Conservation (phyloP, 92 coral and sea anemone genomes). For the Porites divaricata region DNA sequence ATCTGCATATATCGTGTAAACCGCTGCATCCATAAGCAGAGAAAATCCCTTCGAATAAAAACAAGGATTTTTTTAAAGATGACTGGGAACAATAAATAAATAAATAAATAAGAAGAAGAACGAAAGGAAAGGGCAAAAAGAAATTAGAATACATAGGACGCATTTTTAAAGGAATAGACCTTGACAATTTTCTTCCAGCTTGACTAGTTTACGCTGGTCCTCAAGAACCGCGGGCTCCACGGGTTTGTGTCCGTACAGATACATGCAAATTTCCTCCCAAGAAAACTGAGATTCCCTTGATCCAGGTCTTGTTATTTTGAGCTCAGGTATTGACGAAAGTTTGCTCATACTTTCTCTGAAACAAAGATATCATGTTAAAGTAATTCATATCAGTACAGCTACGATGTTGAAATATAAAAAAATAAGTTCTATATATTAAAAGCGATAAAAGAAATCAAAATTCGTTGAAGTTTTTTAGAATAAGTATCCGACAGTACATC, state of each 20-base stretch:
- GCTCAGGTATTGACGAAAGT: not conserved
- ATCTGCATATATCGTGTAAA: too few species aligned
- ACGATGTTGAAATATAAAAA: too few species aligned
- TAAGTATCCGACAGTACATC: too few species aligned
- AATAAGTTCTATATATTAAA: too few species aligned
- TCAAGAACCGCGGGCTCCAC: slow-evolving; percentile 58
- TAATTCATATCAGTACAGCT: not conserved
- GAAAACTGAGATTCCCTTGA: slow-evolving; percentile 22
- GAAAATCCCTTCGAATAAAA: too few species aligned
- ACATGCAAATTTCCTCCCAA: slow-evolving; percentile 81
- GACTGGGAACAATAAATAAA: too few species aligned
- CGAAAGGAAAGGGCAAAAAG: too few species aligned
- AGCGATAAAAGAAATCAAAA: too few species aligned
- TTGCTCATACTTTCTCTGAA: slow-evolving; percentile 53
- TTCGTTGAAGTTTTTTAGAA: too few species aligned
- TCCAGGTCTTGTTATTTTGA: slow-evolving; percentile 18
- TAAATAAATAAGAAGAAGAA: too few species aligned
- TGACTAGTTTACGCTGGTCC: slow-evolving; percentile 19
- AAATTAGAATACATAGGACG: not conserved
- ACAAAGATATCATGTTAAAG: not conserved
- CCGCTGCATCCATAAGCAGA: too few species aligned
- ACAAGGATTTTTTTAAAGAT: too few species aligned
- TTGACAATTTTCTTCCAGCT: slow-evolving; percentile 19
- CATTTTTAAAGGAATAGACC: not conserved
- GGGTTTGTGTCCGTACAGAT: slow-evolving; percentile 76